Percentiles rank a stretch among this genome's conserved stretches.
These are phyloP conservation scores for Centropus unirufus DNA, from an alignment of 2,113 vertebrate genomes.

Conservation along the genomic window DNA sequence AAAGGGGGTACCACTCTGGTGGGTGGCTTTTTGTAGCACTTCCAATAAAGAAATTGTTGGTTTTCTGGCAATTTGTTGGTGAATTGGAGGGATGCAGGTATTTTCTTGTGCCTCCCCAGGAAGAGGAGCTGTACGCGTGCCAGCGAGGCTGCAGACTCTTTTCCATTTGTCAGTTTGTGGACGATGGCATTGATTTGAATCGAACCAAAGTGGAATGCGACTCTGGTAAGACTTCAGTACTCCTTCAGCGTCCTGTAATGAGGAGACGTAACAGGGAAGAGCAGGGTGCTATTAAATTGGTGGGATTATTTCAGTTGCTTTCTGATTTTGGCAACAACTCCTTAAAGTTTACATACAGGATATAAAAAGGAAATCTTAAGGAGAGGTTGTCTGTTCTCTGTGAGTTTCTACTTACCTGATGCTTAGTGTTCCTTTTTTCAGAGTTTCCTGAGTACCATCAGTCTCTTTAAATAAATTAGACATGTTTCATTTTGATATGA, in stretches of 20 bases:
- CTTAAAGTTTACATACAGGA: not conserved
- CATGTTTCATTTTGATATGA: not conserved
- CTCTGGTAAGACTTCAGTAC: constrained; percentile 83
- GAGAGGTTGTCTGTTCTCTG: not conserved
- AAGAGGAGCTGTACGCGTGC: constrained; percentile 93
- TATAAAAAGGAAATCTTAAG: not conserved
- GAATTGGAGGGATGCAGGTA: constrained; percentile 1
- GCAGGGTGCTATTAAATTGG: not conserved
- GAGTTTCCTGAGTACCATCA: not conserved
- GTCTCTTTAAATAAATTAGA: not conserved
- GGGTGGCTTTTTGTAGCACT: not conserved
- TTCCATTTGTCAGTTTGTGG: constrained; percentile 97
- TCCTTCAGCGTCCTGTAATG: not conserved
- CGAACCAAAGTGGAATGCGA: constrained; percentile 92
- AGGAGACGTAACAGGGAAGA: not conserved
- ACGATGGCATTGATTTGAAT: constrained; percentile 90
- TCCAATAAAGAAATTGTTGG: not conserved
- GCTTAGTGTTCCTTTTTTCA: not conserved
- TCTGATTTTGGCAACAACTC: not conserved
- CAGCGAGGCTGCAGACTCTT: constrained; percentile 96
- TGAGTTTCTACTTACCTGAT: not conserved
- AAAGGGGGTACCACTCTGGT: not conserved
- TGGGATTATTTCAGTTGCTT: not conserved
- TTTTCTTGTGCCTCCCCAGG: constrained; percentile 78
- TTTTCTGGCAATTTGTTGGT: not conserved